Evolutionary conservation across 2,113 vertebrate genomes (phyloP).

Genomic region (Calidris pugnax): DNA sequence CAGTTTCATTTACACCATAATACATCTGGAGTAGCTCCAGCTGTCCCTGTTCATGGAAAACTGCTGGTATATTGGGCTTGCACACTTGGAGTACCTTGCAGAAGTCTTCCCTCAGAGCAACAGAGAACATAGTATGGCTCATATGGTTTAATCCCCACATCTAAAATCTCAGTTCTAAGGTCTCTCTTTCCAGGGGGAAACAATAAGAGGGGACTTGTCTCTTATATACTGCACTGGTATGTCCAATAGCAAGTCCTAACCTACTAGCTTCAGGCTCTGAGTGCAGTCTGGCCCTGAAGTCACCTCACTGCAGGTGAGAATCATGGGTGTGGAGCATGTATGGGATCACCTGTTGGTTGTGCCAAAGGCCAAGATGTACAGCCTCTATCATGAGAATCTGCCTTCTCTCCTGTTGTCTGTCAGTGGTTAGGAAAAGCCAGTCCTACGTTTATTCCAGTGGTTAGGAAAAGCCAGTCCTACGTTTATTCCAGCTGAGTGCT

Average conservation of each 20-base stretch:
- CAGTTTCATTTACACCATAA: slow-evolving; percentile 50
- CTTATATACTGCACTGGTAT: fast-evolving
- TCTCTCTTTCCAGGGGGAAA: neutral
- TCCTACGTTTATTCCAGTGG: neutral
- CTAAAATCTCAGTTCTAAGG: neutral
- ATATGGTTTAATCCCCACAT: neutral
- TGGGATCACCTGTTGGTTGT: neutral
- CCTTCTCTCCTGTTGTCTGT: neutral
- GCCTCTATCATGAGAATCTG: neutral
- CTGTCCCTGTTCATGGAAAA: slow-evolving; percentile 19
- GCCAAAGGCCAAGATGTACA: neutral
- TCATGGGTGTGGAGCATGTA: neutral
- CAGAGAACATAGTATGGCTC: neutral
- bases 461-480: neutral
- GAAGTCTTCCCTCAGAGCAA: neutral
- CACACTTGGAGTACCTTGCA: slow-evolving; percentile 15
- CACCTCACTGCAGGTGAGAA: neutral
- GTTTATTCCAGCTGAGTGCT: neutral
- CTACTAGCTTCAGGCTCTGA: neutral
- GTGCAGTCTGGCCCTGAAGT: neutral
- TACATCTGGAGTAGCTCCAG: slow-evolving; percentile 39
- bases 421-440: neutral
- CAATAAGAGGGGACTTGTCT: neutral
- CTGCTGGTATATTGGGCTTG: neutral
- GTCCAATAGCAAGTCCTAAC: neutral